Conservation (phyloP, 64 coral and sea anemone species). For the Pocillopora verrucosa region DNA sequence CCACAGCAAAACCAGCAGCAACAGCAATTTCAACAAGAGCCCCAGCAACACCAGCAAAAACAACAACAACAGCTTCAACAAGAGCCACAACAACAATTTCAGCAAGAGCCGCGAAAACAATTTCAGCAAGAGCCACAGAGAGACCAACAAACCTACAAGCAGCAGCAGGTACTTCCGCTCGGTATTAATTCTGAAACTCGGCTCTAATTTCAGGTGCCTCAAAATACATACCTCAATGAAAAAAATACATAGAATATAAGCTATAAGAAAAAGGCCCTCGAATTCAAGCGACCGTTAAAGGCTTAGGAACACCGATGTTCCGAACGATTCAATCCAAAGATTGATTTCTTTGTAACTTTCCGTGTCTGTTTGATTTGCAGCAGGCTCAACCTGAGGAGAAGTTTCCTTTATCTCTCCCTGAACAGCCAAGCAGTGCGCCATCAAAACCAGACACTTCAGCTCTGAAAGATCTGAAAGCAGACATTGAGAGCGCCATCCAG, state of each 20-base stretch:
- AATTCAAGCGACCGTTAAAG: too few relatives aligned
- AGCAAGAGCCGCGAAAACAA: background rate
- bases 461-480: conserved; percentile 44
- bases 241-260: too few relatives aligned
- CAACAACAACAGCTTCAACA: conserved; percentile 1
- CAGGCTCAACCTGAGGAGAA: background rate
- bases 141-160: background rate
- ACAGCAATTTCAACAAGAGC: background rate
- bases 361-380: background rate
- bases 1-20: background rate
- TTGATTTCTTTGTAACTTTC: background rate
- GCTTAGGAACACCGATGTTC: too few relatives aligned
- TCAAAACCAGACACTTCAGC: conserved; percentile 23
- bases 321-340: background rate
- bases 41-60: background rate
- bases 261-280: too few relatives aligned
- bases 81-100: background rate
- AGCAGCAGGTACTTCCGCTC: background rate
- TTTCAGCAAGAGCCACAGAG: background rate
- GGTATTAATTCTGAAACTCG: too few relatives aligned
- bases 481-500: conserved; percentile 67
- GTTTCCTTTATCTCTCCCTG: background rate
- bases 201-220: too few relatives aligned
- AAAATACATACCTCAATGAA: too few relatives aligned
- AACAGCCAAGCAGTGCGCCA: background rate